These are phyloP conservation scores for Isoperla grammatica DNA, from an alignment of 2,888 invertebrate genomes.

Conservation along the genomic window DNA sequence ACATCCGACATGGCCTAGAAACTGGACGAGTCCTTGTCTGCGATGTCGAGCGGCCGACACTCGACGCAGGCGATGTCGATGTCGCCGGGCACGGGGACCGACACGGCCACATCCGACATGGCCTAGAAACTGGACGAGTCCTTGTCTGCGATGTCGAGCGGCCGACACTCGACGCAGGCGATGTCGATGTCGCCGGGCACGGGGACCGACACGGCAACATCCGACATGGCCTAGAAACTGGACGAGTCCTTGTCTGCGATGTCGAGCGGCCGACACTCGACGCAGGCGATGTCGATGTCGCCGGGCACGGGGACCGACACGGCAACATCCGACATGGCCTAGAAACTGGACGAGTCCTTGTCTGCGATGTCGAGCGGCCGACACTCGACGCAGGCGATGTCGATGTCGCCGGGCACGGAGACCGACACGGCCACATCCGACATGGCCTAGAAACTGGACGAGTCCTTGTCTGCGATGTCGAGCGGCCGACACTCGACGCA, in stretches of 20 bases:
- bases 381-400: conserved; percentile 7
- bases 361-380: neutral
- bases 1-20: neutral
- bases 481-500: neutral
- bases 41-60: neutral
- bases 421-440: neutral
- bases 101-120: neutral
- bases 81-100: neutral
- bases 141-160: neutral
- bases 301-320: neutral
- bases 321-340: neutral
- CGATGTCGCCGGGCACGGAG: conserved; percentile 5
- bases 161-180: neutral
- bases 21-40: conserved; percentile 9
- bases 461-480: neutral
- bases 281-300: conserved; percentile 12
- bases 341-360: conserved; percentile 10
- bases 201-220: neutral
- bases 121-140: conserved; percentile 2
- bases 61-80: conserved; percentile 11
- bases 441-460: neutral
- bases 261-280: neutral
- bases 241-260: conserved; percentile 6
- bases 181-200: conserved; percentile 11
- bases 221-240: neutral